Evolutionary conservation across 2,113 vertebrate species (phyloP).

Genomic region (Oreocharis arfaki): DNA sequence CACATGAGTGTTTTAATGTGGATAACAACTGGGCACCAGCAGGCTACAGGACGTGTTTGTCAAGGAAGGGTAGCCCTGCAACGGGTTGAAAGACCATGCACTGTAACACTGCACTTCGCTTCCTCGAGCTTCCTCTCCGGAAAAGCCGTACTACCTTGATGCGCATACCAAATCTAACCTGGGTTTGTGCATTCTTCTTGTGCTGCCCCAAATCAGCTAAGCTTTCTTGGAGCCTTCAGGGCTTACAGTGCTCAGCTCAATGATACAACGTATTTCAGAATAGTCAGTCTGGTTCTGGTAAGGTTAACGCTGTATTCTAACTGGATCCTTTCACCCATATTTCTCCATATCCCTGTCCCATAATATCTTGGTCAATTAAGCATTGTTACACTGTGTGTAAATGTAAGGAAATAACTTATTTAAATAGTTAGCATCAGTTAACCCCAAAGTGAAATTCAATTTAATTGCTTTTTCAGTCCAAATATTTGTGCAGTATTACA

Average conservation of each 20-base stretch:
- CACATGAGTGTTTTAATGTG: background rate
- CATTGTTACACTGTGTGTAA: background rate
- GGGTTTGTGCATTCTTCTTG: background rate
- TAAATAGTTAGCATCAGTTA: background rate
- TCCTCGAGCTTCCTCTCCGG: background rate
- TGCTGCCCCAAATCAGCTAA: background rate
- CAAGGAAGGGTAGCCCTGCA: background rate
- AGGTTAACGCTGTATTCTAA: background rate
- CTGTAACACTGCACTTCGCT: background rate
- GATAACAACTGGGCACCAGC: background rate
- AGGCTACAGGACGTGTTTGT: rapidly evolving
- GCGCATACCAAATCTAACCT: background rate
- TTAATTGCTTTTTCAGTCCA: constrained; percentile 70
- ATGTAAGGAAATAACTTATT: background rate
- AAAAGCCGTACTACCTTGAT: background rate
- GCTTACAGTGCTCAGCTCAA: background rate
- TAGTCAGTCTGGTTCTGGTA: background rate
- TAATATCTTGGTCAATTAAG: background rate
- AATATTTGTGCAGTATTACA: constrained; percentile 83
- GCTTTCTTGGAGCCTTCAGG: background rate
- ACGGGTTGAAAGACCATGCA: background rate
- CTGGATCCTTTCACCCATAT: background rate
- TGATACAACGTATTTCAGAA: background rate
- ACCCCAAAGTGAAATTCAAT: background rate
- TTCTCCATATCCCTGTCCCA: background rate